Percentiles rank a stretch among this genome's conserved stretches.
Evolutionary conservation across 2,113 vertebrate genomes (phyloP).

Genomic region (Pipra filicauda): DNA sequence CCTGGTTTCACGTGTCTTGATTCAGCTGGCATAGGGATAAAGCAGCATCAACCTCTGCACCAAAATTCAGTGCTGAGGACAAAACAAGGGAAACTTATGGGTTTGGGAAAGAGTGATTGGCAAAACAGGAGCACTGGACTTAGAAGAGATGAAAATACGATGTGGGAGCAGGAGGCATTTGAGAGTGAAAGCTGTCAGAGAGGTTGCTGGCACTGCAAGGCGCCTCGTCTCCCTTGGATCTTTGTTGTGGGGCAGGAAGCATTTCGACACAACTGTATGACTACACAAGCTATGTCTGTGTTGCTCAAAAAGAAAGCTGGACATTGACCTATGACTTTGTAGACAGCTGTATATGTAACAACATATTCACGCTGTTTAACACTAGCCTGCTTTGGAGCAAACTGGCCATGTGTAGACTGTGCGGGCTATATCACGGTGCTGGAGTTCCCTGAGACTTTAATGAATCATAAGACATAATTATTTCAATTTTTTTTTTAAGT

Average conservation of each 20-base stretch:
- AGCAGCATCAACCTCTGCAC: not conserved
- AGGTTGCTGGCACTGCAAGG: not conserved
- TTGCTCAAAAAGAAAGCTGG: not conserved
- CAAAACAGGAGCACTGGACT: not conserved
- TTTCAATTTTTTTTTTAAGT: not conserved
- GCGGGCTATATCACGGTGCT: fast-evolving
- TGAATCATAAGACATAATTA: not conserved
- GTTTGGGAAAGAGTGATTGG: not conserved
- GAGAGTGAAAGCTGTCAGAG: not conserved
- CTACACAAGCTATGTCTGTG: fast-evolving
- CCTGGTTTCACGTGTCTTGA: not conserved
- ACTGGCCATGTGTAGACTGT: not conserved
- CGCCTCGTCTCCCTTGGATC: not conserved
- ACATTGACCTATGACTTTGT: not conserved
- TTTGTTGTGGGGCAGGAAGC: not conserved
- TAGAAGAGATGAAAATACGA: not conserved
- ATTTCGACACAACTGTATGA: not conserved
- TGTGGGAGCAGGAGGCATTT: not conserved
- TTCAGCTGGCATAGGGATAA: not conserved
- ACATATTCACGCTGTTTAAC: not conserved
- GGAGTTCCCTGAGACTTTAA: not conserved
- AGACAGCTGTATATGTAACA: not conserved
- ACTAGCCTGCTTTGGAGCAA: not conserved
- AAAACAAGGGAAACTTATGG: not conserved
- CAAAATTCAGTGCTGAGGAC: not conserved